Evolutionary conservation across 2,888 invertebrate genomes (phyloP).

Genomic region (Ochropleura plecta): DNA sequence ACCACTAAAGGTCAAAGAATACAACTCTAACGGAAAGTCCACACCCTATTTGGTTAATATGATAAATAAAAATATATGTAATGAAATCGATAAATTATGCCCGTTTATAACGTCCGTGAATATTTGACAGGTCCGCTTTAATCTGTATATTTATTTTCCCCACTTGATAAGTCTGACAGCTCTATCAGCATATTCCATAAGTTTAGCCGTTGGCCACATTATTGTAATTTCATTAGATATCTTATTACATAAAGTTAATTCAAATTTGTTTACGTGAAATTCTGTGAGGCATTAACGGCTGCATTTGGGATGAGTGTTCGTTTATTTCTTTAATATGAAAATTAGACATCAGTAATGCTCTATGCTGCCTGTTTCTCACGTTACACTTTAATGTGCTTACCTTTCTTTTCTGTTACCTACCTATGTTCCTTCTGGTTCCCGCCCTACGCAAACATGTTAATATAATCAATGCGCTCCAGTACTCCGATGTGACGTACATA

Average conservation of each 20-base stretch:
- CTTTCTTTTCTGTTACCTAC: slow-evolving; percentile 5
- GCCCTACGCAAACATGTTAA: slow-evolving; percentile 59
- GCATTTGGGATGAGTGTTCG: slow-evolving; percentile 40
- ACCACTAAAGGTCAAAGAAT: slow-evolving; percentile 9
- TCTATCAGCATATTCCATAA: slow-evolving; percentile 48
- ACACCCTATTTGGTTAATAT: slow-evolving; percentile 9
- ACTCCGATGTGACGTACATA: slow-evolving; percentile 60
- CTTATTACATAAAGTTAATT: slow-evolving; percentile 48
- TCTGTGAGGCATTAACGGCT: slow-evolving; percentile 26
- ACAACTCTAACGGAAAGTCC: slow-evolving; percentile 6
- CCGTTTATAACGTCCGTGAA: slow-evolving; percentile 22
- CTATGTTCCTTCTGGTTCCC: slow-evolving; percentile 22
- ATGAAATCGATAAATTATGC: slow-evolving; percentile 34
- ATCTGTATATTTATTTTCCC: slow-evolving; percentile 47
- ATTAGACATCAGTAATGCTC: slow-evolving; percentile 48
- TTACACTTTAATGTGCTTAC: slow-evolving; percentile 32
- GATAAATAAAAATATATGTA: slow-evolving; percentile 22
- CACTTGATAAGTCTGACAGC: slow-evolving; percentile 45
- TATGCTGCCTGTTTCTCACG: slow-evolving; percentile 59
- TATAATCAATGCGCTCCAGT: slow-evolving; percentile 60
- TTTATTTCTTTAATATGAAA: slow-evolving; percentile 63
- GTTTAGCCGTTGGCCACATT: slow-evolving; percentile 40
- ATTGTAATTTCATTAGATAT: slow-evolving; percentile 56
- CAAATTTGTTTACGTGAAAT: slow-evolving; percentile 47
- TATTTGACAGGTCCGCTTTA: slow-evolving; percentile 49